A percentile compares a stretch with the other conserved stretches of the same genome.
These are phyloP conservation scores for Maniola jurtina DNA, from an alignment of 1,140 invertebrate species.

Conservation along the genomic window DNA sequence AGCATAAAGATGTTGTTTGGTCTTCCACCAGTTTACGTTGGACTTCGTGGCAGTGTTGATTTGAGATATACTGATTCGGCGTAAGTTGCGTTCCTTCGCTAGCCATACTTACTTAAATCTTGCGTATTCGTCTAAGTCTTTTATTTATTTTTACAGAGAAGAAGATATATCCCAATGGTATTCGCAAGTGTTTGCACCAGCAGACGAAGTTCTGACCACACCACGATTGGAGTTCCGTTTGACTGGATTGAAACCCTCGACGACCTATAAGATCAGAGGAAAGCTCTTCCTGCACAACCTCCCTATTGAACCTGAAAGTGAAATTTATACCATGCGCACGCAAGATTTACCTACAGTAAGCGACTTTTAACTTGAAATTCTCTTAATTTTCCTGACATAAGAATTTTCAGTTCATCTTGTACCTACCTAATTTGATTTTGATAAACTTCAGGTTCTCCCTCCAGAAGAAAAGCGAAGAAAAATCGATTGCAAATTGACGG, in stretches of 20 bases:
- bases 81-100: slow-evolving; percentile 72
- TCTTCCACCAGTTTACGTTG: slow-evolving; percentile 89
- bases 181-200: slow-evolving; percentile 90
- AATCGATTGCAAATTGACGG: slow-evolving; percentile 84
- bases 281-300: slow-evolving; percentile 86
- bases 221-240: slow-evolving; percentile 91
- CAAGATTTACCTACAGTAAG: slow-evolving; percentile 70
- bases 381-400: neutral
- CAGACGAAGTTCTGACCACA: slow-evolving; percentile 89
- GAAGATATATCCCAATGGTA: slow-evolving; percentile 87
- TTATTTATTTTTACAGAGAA: slow-evolving; percentile 75
- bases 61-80: slow-evolving; percentile 87
- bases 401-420: too few species aligned
- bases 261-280: slow-evolving; percentile 89
- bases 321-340: slow-evolving; percentile 86
- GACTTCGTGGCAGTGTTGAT: slow-evolving; percentile 90
- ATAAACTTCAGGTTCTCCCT: slow-evolving; percentile 37
- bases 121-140: too few species aligned
- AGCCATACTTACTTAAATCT: too few species aligned
- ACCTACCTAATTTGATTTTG: neutral
- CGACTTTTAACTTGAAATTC: neutral
- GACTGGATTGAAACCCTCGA: slow-evolving; percentile 86
- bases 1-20: slow-evolving; percentile 90
- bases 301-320: slow-evolving; percentile 85
- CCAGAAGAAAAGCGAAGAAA: slow-evolving; percentile 61